A percentile compares a stretch with the other conserved stretches of the same genome.
phyloP scores from a whole-genome alignment of 2,113 vertebrate species.

The Lycaon pictus region DNA sequence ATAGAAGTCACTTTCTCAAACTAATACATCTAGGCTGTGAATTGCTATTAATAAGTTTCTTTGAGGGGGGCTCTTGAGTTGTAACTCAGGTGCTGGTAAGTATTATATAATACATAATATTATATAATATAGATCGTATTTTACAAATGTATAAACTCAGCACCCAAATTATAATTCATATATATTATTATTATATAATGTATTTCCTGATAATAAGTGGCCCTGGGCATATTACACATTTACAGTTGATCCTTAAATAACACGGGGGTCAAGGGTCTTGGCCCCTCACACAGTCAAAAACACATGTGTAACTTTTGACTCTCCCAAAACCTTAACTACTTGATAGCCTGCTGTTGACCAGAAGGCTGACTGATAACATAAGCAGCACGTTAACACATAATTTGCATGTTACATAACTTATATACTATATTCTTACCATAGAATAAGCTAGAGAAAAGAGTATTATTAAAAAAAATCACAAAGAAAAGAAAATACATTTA shows the following conservation, averaged over 20 bases:
- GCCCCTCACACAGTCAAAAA: not conserved
- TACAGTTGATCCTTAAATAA: not conserved
- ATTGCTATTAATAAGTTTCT: not conserved
- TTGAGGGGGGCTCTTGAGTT: not conserved
- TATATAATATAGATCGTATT: not conserved
- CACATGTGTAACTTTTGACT: not conserved
- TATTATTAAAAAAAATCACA: not conserved
- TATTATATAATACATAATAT: not conserved
- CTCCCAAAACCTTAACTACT: not conserved
- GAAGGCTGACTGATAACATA: not conserved
- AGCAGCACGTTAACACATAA: not conserved
- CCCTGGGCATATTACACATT: accelerated
- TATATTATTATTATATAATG: not conserved
- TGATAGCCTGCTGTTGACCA: not conserved
- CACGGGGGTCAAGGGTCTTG: not conserved
- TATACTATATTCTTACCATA: not conserved
- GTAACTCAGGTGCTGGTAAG: not conserved
- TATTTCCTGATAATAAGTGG: not conserved
- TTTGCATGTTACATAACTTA: not conserved
- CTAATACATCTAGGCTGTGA: not conserved
- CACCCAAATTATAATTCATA: not conserved
- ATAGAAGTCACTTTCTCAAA: not conserved
- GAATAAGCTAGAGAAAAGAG: not conserved
- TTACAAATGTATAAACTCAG: not conserved
- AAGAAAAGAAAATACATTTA: not conserved